Evolutionary conservation across 2,888 invertebrate genomes (phyloP), one percentile per base, ranked within the genome.

Genomic region (Troglohyphantes excavatus): DNA sequence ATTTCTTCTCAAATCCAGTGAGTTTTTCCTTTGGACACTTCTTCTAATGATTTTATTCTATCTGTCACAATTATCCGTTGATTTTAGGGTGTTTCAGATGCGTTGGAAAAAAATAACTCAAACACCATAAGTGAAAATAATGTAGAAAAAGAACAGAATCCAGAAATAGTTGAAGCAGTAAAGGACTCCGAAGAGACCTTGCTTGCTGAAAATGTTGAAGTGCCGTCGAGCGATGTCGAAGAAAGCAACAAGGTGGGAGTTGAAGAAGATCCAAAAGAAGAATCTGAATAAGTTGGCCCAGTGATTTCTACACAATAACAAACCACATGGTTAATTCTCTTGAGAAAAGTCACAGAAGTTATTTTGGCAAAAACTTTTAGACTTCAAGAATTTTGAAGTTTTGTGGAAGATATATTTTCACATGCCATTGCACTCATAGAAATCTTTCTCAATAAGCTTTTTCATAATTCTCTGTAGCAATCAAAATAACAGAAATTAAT

Each of bases 261-360:
- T 72, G 27, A 29, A 27, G 82, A 68, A 7, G 27, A 33, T n/a
- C n/a, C 70, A 11, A 67, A 81, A 61, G 79, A 81, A 81, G 81
- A 88, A 75, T 81, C 88, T 23, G 81, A 88, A 59, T 82, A 88
- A 82, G 21, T 23, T 43, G 43, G 39, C n/a, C n/a, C n/a, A n/a
- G n/a, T n/a, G n/a, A n/a, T n/a, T n/a, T n/a, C n/a, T n/a, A n/a
- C n/a, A n/a, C n/a, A n/a, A n/a, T n/a, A n/a, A n/a, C n/a, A n/a
- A n/a, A n/a, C n/a, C n/a, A n/a, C n/a, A n/a, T n/a, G n/a, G n/a
- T n/a, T n/a, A n/a, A n/a, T n/a, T n/a, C n/a, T n/a, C n/a, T n/a
- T n/a, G n/a, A n/a, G n/a, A n/a, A n/a, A n/a, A n/a, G n/a, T n/a
- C n/a, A n/a, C n/a, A n/a, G n/a, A n/a, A n/a, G n/a, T 33, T 33